Evolutionary conservation across 30 jellyfish, hydroid and myxozoan species (phyloP), one percentile per base, ranked within the genome.

Genomic region (Hydractinia symbiolongicarpus): DNA sequence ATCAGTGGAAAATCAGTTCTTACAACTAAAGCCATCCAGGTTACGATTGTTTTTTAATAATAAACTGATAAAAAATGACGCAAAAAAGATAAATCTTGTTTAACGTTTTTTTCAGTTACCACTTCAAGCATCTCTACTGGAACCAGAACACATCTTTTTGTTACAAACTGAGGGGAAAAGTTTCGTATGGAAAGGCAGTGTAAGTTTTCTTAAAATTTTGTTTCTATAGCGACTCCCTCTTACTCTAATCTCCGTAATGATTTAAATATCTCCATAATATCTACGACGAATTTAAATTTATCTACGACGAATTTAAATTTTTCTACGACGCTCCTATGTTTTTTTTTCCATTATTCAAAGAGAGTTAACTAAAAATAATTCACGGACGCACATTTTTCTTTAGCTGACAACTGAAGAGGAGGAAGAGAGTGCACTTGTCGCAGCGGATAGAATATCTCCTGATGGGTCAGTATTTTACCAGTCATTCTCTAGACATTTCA

Each of bases 121-220:
- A 5, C 74, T 71, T 10, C 62, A 82, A 5, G 94, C 93, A 40
- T 88, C 96, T n/a, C 81, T 56, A 49, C 88, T 90, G 75, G 78
- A 90, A 53, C 82, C 97, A 13, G 88, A 82, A 57, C 90, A 90
- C 67, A 90, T 76, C 8, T 90, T 86, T 55, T 79, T 90, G 30
- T 83, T 90, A 54, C 88, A 81, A 57, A 82, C 81, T 30, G 67
- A 73, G 9, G 21, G 77, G 16, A 73, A 58, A 15, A 86, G 74
- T 67, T 86, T 67, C 68, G 53, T 90, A 15, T 90, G 97, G 97
- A 86, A 90, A 72, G 97, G 97, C 21, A 54, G 72, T 81, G 96
- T 89, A 84, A 88, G 81, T 9, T 13, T 50, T 19, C 7, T 50
- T 49, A 3, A 51, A 4, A 44, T 30, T 30, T 30, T 2, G 44